Conservation (phyloP, 2,113 vertebrate genomes). For the Romanogobio albipinnatus region DNA sequence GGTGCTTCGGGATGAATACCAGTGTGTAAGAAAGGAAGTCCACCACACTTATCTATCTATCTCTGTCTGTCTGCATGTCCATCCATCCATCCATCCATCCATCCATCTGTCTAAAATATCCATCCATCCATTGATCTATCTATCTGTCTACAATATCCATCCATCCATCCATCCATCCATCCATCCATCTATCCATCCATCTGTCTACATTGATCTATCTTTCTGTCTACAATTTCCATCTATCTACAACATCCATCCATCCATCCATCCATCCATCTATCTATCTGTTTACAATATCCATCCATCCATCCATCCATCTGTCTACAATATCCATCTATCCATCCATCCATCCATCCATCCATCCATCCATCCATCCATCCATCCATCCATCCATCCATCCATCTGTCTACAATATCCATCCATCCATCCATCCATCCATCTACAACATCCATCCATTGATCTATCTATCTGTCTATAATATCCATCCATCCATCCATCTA, state of each 20-base stretch:
- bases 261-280: background rate
- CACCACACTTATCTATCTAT: background rate
- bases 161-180: background rate
- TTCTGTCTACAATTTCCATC: background rate
- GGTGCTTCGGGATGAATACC: background rate
- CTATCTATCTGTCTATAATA: background rate
- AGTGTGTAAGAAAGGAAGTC: background rate
- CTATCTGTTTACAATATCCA: background rate
- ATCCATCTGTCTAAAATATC: background rate
- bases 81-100: background rate
- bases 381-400: background rate
- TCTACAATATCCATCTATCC: background rate
- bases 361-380: too few species aligned
- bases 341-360: too few species aligned
- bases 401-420: background rate
- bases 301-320: background rate
- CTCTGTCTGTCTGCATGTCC: background rate
- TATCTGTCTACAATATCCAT: background rate
- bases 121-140: too few species aligned
- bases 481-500: background rate
- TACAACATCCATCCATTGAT: background rate
- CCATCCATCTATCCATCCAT: background rate
- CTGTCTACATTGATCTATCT: background rate
- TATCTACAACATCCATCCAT: too few species aligned
- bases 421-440: too few species aligned